These are phyloP conservation scores for Eristalinus aeneus DNA, from an alignment of 2,888 invertebrate genomes.

Conservation along the genomic window DNA sequence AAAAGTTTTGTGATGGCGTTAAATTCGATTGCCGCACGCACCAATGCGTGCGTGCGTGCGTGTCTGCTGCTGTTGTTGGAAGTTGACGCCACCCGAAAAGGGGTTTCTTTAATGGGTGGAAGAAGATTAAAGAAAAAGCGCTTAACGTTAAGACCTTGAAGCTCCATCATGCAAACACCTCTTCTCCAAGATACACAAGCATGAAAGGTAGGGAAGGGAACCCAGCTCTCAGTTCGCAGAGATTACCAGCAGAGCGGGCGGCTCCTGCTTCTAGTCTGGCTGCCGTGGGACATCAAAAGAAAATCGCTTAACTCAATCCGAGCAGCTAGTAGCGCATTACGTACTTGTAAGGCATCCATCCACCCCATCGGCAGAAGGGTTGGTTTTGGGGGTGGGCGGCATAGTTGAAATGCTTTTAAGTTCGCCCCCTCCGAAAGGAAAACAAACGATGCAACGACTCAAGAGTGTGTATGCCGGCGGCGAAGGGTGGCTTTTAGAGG, in stretches of 20 bases:
- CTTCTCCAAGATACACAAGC: slow-evolving; percentile 15
- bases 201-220: too few relatives aligned
- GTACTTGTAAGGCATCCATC: slow-evolving; percentile 22
- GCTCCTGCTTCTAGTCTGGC: background rate
- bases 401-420: slow-evolving; percentile 63
- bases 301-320: slow-evolving; percentile 5
- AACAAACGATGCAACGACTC: slow-evolving; percentile 33
- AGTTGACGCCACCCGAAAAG: background rate
- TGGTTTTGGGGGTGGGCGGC: background rate
- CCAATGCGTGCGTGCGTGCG: slow-evolving; percentile 7
- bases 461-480: slow-evolving; percentile 23
- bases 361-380: background rate
- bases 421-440: slow-evolving; percentile 12
- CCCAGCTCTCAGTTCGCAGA: slow-evolving; percentile 27
- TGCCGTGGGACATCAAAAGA: slow-evolving; percentile 39
- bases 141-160: slow-evolving; percentile 2
- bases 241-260: slow-evolving; percentile 19
- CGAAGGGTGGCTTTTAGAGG: slow-evolving; percentile 51
- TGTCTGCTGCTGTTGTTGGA: background rate
- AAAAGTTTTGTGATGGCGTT: slow-evolving; percentile 5
- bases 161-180: slow-evolving; percentile 9
- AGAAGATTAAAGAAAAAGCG: background rate
- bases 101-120: background rate
- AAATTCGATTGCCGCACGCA: slow-evolving; percentile 60
- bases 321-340: slow-evolving; percentile 8